Evolutionary conservation across 2,113 vertebrate genomes (phyloP).

Genomic region (Cinclus cinclus): DNA sequence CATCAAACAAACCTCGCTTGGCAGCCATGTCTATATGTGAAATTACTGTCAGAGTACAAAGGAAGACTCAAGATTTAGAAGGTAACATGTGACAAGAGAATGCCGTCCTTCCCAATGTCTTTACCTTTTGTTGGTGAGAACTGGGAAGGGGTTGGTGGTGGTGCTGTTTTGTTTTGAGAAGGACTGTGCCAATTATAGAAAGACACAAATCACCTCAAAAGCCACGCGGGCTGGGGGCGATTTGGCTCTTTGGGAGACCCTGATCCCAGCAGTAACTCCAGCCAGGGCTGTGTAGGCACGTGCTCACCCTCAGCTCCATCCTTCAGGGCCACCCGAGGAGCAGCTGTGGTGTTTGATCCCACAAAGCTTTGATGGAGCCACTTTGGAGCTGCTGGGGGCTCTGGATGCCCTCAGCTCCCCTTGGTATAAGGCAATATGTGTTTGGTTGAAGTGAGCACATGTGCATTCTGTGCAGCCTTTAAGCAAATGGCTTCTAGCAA

Average conservation of each 20-base stretch:
- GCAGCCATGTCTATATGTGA: conserved; percentile 67
- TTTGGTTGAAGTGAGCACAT: accelerated
- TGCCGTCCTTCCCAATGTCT: conserved; percentile 30
- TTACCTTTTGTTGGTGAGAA: conserved; percentile 56
- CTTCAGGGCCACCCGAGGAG: neutral
- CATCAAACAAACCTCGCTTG: conserved; percentile 75
- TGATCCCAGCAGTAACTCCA: neutral
- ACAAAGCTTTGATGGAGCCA: neutral
- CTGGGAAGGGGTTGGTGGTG: neutral
- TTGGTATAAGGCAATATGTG: neutral
- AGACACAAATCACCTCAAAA: neutral
- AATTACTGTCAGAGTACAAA: conserved; percentile 79
- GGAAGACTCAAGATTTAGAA: conserved; percentile 70
- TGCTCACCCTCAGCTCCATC: neutral
- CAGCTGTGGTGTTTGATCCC: neutral
- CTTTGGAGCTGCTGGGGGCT: neutral
- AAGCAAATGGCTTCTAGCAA: neutral
- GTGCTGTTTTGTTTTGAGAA: neutral
- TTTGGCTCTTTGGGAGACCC: neutral
- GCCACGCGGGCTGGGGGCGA: accelerated
- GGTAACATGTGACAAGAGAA: conserved; percentile 34
- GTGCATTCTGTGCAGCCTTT: neutral
- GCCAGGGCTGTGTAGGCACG: neutral
- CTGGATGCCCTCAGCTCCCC: neutral
- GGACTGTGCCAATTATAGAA: conserved; percentile 23